Evolutionary conservation across 2,888 invertebrate genomes (phyloP).

Genomic region (Lasioglossum pauxillum): DNA sequence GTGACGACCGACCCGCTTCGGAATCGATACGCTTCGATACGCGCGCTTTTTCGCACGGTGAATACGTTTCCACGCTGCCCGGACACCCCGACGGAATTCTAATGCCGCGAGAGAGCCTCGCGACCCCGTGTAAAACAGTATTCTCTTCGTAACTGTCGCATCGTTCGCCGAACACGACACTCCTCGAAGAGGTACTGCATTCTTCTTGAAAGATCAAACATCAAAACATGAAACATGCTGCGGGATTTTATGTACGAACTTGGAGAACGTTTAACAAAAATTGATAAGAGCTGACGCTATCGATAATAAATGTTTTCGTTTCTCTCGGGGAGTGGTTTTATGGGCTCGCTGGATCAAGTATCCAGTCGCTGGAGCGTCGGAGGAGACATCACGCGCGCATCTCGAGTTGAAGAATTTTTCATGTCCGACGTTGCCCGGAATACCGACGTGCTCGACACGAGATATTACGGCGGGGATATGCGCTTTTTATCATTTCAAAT

Average conservation of each 20-base stretch:
- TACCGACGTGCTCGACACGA: conserved; percentile 28
- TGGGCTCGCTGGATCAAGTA: neutral
- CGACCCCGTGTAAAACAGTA: neutral
- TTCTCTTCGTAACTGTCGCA: neutral
- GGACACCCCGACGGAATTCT: neutral
- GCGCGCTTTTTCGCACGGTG: conserved; percentile 1
- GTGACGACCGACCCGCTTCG: neutral
- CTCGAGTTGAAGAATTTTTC: conserved; percentile 22
- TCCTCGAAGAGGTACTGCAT: too few species aligned
- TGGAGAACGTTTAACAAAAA: neutral
- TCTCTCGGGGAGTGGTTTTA: neutral
- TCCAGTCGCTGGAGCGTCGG: neutral
- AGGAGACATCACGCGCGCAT: neutral
- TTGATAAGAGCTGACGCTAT: neutral
- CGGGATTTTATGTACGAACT: neutral
- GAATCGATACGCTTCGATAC: neutral
- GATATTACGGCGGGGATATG: conserved; percentile 17
- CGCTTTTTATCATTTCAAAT: too few species aligned
- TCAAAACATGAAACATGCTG: too few species aligned
- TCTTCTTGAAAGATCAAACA: too few species aligned
- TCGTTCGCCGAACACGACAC: too few species aligned
- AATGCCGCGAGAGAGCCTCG: neutral
- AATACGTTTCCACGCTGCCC: conserved; percentile 47
- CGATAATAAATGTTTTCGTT: neutral
- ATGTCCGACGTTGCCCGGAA: neutral